A percentile compares a stretch with the other conserved stretches of the same genome.
Evolutionary conservation across 1,140 invertebrate species (phyloP).

Genomic region (Cyclina sinensis): DNA sequence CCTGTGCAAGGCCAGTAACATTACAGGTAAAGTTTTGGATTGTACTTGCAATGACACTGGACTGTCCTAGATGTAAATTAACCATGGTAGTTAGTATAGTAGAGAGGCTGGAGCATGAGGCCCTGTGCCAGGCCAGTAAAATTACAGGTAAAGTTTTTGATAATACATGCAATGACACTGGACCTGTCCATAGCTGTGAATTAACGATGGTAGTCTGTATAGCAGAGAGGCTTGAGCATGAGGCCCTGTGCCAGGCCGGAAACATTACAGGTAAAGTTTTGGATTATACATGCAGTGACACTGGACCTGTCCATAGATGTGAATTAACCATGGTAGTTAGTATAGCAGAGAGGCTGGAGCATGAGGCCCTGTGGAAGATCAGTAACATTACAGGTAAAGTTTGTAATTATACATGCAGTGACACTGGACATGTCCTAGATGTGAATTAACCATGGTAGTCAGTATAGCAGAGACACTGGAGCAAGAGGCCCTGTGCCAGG

Average conservation of each 20-base stretch:
- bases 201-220: constrained; percentile 84
- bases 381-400: too few relatives aligned
- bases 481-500: constrained; percentile 85
- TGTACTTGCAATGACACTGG: constrained; percentile 87
- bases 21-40: constrained; percentile 66
- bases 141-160: constrained; percentile 70
- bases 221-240: constrained; percentile 87
- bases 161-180: constrained; percentile 85
- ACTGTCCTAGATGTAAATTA: constrained; percentile 86
- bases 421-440: constrained; percentile 87
- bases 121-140: constrained; percentile 80
- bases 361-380: too few relatives aligned
- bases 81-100: constrained; percentile 85
- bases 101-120: constrained; percentile 87
- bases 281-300: too few relatives aligned
- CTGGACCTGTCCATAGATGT: too few relatives aligned
- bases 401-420: too few relatives aligned
- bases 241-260: constrained; percentile 81
- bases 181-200: constrained; percentile 87
- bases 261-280: constrained; percentile 70
- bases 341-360: too few relatives aligned
- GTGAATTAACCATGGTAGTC: constrained; percentile 84
- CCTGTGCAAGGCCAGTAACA: constrained; percentile 79
- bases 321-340: too few relatives aligned
- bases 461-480: constrained; percentile 86